These are phyloP conservation scores for Zophobas atratus DNA, from an alignment of 1,140 invertebrate genomes.

Conservation along the genomic window DNA sequence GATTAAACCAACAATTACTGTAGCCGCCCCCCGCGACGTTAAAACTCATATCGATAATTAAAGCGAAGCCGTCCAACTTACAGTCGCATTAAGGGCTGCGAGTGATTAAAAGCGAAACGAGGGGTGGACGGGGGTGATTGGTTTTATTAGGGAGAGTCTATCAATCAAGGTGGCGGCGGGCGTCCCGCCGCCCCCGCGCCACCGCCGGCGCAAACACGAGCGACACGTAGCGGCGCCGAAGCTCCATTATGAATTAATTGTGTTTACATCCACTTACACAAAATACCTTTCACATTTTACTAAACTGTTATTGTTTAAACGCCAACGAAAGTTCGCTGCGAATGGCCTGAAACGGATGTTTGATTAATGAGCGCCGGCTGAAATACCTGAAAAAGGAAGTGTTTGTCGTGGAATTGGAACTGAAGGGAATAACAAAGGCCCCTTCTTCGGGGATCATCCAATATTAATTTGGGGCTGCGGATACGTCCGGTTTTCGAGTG, in stretches of 20 bases:
- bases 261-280: constrained; percentile 59
- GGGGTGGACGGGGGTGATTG: constrained; percentile 46
- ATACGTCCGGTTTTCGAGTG: too few relatives aligned
- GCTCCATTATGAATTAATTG: constrained; percentile 59
- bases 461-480: too few relatives aligned
- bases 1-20: constrained; percentile 47
- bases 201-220: constrained; percentile 48
- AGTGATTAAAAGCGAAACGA: constrained; percentile 36
- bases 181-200: constrained; percentile 15
- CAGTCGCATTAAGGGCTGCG: constrained; percentile 42
- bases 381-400: not conserved
- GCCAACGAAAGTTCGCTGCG: constrained; percentile 12
- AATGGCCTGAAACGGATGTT: constrained; percentile 31
- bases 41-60: constrained; percentile 52
- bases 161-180: constrained; percentile 53
- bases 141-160: constrained; percentile 56
- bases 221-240: constrained; percentile 47
- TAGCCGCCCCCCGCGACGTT: constrained; percentile 12
- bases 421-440: too few relatives aligned
- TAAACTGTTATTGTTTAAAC: constrained; percentile 46
- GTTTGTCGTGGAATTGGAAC: too few relatives aligned
- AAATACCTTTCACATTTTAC: constrained; percentile 52
- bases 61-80: constrained; percentile 43
- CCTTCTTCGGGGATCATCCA: too few relatives aligned
- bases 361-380: constrained; percentile 37